A percentile compares a stretch with the other conserved stretches of the same genome.
phyloP scores from a whole-genome alignment of 2,797 vertebrate genomes.

The Microhierax caerulescens region DNA sequence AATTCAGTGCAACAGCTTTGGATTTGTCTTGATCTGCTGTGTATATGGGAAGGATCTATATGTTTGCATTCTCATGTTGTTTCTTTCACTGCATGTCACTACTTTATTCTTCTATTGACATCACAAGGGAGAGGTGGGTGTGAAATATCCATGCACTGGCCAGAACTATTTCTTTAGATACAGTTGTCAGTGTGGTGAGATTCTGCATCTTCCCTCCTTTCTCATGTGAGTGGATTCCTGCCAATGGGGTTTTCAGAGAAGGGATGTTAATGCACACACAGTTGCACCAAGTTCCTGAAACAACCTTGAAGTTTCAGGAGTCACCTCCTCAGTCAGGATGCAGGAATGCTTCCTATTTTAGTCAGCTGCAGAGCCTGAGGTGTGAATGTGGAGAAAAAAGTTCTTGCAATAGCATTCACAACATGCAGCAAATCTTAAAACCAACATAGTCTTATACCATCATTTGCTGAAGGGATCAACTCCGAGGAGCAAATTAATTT shows the following conservation, averaged over 20 bases:
- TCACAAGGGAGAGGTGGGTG: neutral
- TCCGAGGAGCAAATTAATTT: neutral
- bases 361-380: neutral
- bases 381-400: neutral
- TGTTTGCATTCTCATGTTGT: neutral
- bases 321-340: neutral
- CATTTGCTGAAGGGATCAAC: neutral
- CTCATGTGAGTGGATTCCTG: accelerated
- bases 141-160: neutral
- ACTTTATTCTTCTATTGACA: neutral
- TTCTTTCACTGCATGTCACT: neutral
- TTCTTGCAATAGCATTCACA: neutral
- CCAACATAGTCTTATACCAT: neutral
- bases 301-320: neutral
- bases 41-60: neutral
- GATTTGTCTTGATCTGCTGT: neutral
- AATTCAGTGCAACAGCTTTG: neutral
- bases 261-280: neutral
- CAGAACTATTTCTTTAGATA: neutral
- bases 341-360: neutral
- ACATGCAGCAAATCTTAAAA: neutral
- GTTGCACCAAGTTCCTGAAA: neutral
- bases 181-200: accelerated
- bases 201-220: neutral
- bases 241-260: neutral